Conservation (phyloP, 2,113 vertebrate species). For the Asarcornis scutulata region DNA sequence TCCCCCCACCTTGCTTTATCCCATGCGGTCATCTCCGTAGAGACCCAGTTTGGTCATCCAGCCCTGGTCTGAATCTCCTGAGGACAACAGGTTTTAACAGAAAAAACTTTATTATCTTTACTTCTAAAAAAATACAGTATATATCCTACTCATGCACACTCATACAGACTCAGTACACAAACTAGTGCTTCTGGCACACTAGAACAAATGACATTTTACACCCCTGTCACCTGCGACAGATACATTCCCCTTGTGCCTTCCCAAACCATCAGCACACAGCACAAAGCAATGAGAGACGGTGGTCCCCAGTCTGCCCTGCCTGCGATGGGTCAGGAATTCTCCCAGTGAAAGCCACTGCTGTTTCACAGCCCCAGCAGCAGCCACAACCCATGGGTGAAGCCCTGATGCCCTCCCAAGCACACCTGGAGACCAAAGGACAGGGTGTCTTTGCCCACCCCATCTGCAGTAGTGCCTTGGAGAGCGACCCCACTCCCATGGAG, state of each 20-base stretch:
- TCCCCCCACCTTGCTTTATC: fast-evolving
- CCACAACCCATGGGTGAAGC: neutral
- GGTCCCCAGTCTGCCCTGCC: fast-evolving
- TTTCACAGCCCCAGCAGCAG: neutral
- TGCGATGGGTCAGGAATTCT: neutral
- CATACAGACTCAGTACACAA: neutral
- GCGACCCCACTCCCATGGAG: neutral
- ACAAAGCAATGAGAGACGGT: neutral
- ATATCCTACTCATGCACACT: neutral
- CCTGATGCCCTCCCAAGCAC: neutral
- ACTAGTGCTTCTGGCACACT: neutral
- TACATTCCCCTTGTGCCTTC: neutral
- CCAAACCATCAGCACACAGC: neutral
- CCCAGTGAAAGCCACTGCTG: neutral
- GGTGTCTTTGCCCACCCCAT: neutral
- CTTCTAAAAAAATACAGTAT: neutral
- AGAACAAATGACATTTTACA: neutral
- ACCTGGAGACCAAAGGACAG: neutral
- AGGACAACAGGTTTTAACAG: neutral
- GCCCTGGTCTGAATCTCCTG: neutral
- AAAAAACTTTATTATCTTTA: neutral
- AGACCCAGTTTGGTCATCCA: neutral
- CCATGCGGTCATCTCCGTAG: fast-evolving
- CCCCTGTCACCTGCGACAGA: neutral
- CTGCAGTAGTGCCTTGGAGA: neutral